Conservation (phyloP, 2,888 invertebrate genomes). For the Ecdyonurus torrentis region DNA sequence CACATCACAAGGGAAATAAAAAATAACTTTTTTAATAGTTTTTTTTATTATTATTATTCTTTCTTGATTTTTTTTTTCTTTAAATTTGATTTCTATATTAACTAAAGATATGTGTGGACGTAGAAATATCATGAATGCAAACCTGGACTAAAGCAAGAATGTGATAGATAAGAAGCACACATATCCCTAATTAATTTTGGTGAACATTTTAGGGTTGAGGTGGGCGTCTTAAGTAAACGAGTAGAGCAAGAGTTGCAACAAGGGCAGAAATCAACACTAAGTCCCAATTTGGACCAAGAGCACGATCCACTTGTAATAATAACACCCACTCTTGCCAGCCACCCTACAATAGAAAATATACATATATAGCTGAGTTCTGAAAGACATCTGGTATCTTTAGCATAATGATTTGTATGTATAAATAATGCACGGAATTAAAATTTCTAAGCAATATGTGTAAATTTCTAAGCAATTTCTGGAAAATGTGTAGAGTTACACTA, state of each 20-base stretch:
- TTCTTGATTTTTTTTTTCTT: neutral
- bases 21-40: neutral
- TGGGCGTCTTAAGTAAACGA: constrained; percentile 63
- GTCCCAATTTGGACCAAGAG: constrained; percentile 83
- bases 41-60: too few species aligned
- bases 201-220: constrained; percentile 22
- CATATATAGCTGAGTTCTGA: too few species aligned
- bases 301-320: constrained; percentile 44
- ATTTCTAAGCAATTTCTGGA: too few species aligned
- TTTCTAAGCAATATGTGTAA: too few species aligned
- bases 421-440: too few species aligned
- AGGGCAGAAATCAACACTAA: constrained; percentile 73
- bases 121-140: neutral
- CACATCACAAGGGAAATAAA: neutral
- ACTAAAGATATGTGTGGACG: neutral
- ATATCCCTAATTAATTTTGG: neutral
- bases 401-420: too few species aligned
- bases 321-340: constrained; percentile 29
- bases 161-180: too few species aligned
- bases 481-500: too few species aligned
- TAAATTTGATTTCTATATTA: neutral
- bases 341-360: constrained; percentile 33
- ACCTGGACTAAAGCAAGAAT: too few species aligned
- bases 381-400: too few species aligned
- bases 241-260: constrained; percentile 61